Evolutionary conservation across 2,888 invertebrate genomes (phyloP).

Genomic region (Artemia sp.): DNA sequence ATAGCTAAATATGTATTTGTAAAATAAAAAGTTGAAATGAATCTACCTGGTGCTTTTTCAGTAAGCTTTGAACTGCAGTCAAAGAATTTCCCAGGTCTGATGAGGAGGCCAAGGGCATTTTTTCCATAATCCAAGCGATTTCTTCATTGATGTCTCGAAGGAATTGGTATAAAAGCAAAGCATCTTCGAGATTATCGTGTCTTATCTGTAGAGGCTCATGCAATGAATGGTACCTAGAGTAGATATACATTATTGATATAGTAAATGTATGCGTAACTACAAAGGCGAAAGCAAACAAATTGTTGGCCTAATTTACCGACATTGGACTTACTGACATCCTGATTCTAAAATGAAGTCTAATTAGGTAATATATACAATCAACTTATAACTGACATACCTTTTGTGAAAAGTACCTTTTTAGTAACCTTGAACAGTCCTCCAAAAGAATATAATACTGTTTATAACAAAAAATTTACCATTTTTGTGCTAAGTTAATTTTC

Average conservation of each 20-base stretch:
- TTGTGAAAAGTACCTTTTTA: no score
- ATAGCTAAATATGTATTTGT: no score
- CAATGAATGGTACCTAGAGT: constrained; percentile 50
- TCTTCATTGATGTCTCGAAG: constrained; percentile 83
- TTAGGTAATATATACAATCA: not conserved
- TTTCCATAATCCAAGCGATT: constrained; percentile 68
- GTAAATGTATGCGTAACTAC: no score
- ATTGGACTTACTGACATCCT: no score
- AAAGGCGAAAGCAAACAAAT: no score
- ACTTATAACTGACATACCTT: no score
- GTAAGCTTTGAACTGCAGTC: constrained; percentile 63
- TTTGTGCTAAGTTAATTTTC: no score
- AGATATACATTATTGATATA: not conserved
- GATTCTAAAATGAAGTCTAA: constrained; percentile 9
- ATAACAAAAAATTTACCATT: no score
- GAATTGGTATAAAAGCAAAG: constrained; percentile 70
- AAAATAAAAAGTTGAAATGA: no score
- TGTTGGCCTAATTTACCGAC: no score
- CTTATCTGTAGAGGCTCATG: constrained; percentile 79
- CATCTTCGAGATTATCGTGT: constrained; percentile 78
- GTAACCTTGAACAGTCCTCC: no score
- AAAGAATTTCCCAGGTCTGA: constrained; percentile 46
- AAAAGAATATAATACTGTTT: no score
- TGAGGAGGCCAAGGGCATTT: constrained; percentile 50
- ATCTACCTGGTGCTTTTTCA: constrained; percentile 68